Evolutionary conservation across 2,888 invertebrate genomes (phyloP), one percentile per base, ranked within the genome.

Genomic region (Antheraea assamensis): DNA sequence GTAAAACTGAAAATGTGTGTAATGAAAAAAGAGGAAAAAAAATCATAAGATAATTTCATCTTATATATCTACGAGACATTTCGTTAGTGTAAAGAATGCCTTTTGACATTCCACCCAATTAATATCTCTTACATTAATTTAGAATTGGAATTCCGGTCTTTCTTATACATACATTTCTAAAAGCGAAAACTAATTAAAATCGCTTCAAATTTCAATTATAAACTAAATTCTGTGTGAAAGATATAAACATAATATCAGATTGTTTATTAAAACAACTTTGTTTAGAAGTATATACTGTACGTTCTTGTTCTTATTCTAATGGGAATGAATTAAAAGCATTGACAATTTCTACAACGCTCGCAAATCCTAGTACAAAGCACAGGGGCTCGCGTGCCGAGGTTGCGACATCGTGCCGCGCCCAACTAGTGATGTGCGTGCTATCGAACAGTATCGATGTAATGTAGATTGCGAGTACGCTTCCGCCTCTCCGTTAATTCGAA

Each of bases 381-480:
- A 82, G 85, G 82, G 79, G 81, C 83, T 92, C 90, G 92, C 92
- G 92, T 92, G 92, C 89, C 86, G 83, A 79, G 84, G 85, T 90
- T 90, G 88, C 90, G 87, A 89, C 89, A 91, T 83, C 75, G 80
- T 75, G 82, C 90, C 89, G 90, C 89, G 88, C 90, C 91, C 89
- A 83, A 78, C 80, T 81, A 90, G 90, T 88, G 91, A 87, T 85
- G 91, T 89, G 90, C 92, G 87, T 87, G 87, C 81, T 82, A 79
- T 80, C 81, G 77, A 83, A 83, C 83, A 83, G 83, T 89, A 88
- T 89, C 89, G 90, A 90, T 88, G 82, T 81, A 82, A 79, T 84
- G 84, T 80, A 78, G 76, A 79, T 79, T 79, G 78, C 79, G 75
- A 78, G 72, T 80, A 83, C 78, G 80, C 83, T 88, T 89, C 90